Evolutionary conservation across 2,113 vertebrate species (phyloP), one percentile per base, ranked within the genome.

Genomic region (Morone saxatilis): DNA sequence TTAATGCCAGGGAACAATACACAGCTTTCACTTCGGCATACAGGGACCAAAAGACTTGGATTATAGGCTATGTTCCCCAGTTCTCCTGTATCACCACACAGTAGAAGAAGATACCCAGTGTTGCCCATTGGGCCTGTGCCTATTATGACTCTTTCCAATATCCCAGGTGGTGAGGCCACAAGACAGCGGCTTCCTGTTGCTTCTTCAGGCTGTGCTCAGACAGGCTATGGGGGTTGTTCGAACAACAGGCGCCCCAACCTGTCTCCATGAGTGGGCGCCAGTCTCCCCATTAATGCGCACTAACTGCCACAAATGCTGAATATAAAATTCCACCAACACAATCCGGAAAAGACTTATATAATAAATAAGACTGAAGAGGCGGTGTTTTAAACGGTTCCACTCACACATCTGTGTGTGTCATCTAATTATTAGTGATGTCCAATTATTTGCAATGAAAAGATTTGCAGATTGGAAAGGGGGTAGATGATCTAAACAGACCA

Each of bases 371-470:
- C 53, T 61, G 31, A 75, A 61, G 43, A 78, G 47, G 61, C 43
- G 36, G 41, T 12, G 16, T 65, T 8, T 43, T 17, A 63, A 17
- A 54, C 13, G n/a, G 16, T 31, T 65, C 48, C 45, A 31, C 66
- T 76, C 69, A 68, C 17, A 43, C 45, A 36, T 69, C 13, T 82
- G 22, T 16, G 36, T 83, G 54, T 77, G 62, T 45, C 22, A 65
- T 7, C 14, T 71, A 71, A 68, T 83, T 56, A 77, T 80, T 73
- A 71, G 60, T 25, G 51, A 59, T 71, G 66, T 86, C 67, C 50
- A 86, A 66, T 89, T 69, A 87, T 65, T 76, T 81, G 54, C 36
- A 57, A 66, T 63, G 43, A 62, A 83, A 83, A 20, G 47, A 76
- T 76, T 54, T 67, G 57, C 57, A 36, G 36, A 60, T 69, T 79